Evolutionary conservation across 2,113 vertebrate species (phyloP), one percentile per base, ranked within the genome.

Genomic region (Hippocampus comes): DNA sequence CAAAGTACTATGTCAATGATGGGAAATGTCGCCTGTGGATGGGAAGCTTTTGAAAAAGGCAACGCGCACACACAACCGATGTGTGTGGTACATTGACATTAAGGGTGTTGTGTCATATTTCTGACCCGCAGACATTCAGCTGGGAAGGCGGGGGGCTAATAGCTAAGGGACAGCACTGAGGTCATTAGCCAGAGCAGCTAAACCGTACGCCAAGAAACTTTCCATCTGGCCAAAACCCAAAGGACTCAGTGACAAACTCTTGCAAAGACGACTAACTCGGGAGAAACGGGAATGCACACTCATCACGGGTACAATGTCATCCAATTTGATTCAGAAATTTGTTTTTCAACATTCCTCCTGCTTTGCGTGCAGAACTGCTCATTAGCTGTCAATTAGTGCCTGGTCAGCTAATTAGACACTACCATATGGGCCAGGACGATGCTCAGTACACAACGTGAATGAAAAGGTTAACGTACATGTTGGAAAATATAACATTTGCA

Each of bases 131-230:
- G 83, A 87, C 84, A 79, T 78, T 76, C 76, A 70, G 71, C 78
- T 74, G 72, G 82, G 76, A 78, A 77, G 67, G 23, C 70, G 55
- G 74, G 74, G 4, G 81, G 80, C 81, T 89, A 88, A 90, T 90
- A 87, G 82, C 67, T 81, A 67, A 84, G 86, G 88, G 85, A 88
- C 25, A 38, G 14, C 85, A 66, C 87, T 69, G 66, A 86, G 85
- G 87, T 89, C 85, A 88, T 91, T 91, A 89, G 77, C 70, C 73
- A 72, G 76, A 67, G 75, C 74, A 73, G 81, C 80, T 84, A 68
- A 73, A 78, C 78, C 82, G 75, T 71, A 74, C 75, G 81, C 71
- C 80, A 67, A 60, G 83, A 88, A 82, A 79, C 59, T 74, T 86
- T 85, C 78, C 61, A 20, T 76, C 70, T 64, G 84, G 68, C 67